Evolutionary conservation across 2,888 invertebrate genomes (phyloP).

Genomic region (Caenorhabditis wallacei): DNA sequence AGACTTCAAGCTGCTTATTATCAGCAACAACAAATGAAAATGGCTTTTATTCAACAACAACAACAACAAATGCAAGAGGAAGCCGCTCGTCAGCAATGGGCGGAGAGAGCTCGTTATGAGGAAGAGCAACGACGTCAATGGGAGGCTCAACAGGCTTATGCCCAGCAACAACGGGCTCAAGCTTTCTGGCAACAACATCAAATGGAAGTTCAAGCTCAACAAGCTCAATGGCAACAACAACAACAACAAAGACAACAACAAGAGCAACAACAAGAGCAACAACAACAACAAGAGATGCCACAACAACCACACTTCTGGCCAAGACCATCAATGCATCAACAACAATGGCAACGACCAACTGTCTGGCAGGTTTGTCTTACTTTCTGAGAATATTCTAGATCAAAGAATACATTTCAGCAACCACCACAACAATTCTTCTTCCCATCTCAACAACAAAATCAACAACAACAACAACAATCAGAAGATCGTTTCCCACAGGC

Average conservation of each 20-base stretch:
- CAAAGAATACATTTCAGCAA: conserved; percentile 28
- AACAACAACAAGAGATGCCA: conserved; percentile 33
- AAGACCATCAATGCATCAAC: conserved; percentile 39
- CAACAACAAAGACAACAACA: conserved; percentile 26
- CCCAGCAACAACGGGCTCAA: conserved; percentile 53
- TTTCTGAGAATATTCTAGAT: not conserved
- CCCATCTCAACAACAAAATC: conserved; percentile 35
- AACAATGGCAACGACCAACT: conserved; percentile 51
- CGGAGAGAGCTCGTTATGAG: conserved; percentile 54
- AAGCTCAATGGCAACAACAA: conserved; percentile 48
- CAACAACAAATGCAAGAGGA: conserved; percentile 62
- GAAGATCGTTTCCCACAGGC: conserved; percentile 34
- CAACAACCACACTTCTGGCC: conserved; percentile 37
- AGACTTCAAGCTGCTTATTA: conserved; percentile 50
- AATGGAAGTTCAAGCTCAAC: conserved; percentile 48
- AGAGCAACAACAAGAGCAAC: conserved; percentile 49
- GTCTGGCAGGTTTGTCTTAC: conserved; percentile 42
- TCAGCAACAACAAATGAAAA: conserved; percentile 61
- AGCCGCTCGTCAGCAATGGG: conserved; percentile 61
- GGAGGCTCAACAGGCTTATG: conserved; percentile 46
- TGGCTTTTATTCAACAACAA: conserved; percentile 50
- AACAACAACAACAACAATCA: conserved; percentile 27
- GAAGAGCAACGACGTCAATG: conserved; percentile 54
- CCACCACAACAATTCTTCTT: conserved; percentile 65
- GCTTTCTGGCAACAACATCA: conserved; percentile 64